Evolutionary conservation across 2,113 vertebrate genomes (phyloP).

Genomic region (Prunella fulvescens): DNA sequence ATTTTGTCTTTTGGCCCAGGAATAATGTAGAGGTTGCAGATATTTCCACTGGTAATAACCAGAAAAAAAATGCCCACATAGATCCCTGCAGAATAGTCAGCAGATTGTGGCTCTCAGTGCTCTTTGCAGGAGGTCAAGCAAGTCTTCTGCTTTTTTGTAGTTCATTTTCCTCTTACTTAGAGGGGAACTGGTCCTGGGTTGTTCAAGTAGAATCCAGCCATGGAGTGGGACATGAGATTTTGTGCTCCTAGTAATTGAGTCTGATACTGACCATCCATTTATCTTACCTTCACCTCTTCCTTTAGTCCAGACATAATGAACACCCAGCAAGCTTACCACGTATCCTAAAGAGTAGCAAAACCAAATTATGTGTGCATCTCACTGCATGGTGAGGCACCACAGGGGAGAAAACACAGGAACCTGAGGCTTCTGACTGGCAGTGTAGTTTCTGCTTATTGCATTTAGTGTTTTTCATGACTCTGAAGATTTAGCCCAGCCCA

Average conservation of each 20-base stretch:
- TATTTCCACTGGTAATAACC: background rate
- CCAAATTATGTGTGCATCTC: background rate
- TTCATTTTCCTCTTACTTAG: background rate
- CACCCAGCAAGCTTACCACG: background rate
- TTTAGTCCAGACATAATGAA: background rate
- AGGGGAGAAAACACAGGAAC: background rate
- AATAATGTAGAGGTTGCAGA: background rate
- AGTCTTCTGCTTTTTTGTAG: background rate
- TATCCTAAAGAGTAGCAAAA: background rate
- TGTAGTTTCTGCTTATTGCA: background rate
- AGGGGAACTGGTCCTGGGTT: background rate
- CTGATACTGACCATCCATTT: fast-evolving
- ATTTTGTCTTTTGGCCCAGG: background rate
- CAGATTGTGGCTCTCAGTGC: background rate
- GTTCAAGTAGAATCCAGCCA: background rate
- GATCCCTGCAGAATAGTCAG: background rate
- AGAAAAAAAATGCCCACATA: background rate
- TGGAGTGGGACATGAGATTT: background rate
- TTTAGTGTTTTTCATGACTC: background rate
- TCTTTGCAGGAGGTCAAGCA: background rate
- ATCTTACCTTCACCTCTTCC: background rate
- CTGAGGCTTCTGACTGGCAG: background rate
- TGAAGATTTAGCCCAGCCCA: conserved; percentile 7
- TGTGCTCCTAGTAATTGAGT: background rate
- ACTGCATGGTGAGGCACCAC: background rate